Conservation (phyloP, 2,888 invertebrate genomes). For the Diarsia brunnea region DNA sequence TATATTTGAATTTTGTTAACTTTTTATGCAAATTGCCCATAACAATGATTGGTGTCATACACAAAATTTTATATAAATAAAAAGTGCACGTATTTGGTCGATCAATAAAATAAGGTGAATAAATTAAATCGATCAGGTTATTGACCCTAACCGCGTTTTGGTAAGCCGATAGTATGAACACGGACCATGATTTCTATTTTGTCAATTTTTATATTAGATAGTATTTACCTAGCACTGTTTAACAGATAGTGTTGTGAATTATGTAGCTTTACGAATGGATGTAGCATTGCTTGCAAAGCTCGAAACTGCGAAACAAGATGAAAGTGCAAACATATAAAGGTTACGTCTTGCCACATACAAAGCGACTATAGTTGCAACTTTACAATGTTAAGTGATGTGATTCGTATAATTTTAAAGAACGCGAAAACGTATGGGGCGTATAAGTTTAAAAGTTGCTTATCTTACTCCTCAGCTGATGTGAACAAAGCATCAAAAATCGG, state of each 20-base stretch:
- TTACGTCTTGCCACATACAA: conserved; percentile 1
- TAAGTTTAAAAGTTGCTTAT: no score
- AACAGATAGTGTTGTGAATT: conserved; percentile 66
- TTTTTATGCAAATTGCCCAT: conserved; percentile 40
- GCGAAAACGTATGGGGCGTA: no score
- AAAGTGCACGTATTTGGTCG: conserved; percentile 51
- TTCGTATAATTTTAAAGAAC: no score
- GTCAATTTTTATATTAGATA: conserved; percentile 59
- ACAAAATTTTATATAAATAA: conserved; percentile 57
- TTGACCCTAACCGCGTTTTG: conserved; percentile 43
- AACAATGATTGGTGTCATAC: conserved; percentile 38
- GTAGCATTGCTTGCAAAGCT: conserved; percentile 47
- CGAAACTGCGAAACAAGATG: neutral
- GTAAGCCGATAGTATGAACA: conserved; percentile 28
- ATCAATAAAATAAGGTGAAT: conserved; percentile 33
- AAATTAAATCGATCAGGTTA: conserved; percentile 18
- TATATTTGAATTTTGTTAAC: conserved; percentile 34
- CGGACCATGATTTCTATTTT: conserved; percentile 45
- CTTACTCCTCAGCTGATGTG: no score
- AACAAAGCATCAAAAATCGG: no score
- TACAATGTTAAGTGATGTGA: neutral
- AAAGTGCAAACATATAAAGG: conserved; percentile 10
- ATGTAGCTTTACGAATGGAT: conserved; percentile 48
- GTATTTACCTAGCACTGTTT: conserved; percentile 67
- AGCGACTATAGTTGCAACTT: neutral